Evolutionary conservation across 2,888 invertebrate species (phyloP).

Genomic region (Dendrolimus houi): DNA sequence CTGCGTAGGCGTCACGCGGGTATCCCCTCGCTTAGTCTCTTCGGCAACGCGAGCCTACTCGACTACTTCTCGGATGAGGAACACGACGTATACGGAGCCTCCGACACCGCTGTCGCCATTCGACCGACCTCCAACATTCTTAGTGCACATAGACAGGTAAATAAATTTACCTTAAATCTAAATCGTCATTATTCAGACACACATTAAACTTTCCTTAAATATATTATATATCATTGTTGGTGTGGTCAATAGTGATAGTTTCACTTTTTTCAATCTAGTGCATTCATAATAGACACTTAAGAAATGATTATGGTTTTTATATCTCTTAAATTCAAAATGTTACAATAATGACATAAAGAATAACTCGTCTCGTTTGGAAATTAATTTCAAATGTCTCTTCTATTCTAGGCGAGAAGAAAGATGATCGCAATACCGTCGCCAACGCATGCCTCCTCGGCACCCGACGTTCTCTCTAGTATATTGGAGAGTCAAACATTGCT

Average conservation of each 20-base stretch:
- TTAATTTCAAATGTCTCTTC: no score
- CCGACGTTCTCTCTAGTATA: constrained; percentile 82
- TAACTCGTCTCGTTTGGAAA: no score
- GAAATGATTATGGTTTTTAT: no score
- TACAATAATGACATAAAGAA: no score
- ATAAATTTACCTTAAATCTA: neutral
- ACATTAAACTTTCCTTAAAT: no score
- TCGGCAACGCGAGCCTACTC: constrained; percentile 81
- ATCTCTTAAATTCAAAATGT: no score
- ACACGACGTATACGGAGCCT: constrained; percentile 27
- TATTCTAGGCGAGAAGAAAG: constrained; percentile 63
- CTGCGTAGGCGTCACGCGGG: constrained; percentile 29
- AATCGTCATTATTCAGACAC: no score
- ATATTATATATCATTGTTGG: no score
- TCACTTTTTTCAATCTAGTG: no score
- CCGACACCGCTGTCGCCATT: constrained; percentile 49
- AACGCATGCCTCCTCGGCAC: constrained; percentile 52
- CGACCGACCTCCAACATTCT: constrained; percentile 60
- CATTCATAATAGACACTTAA: no score
- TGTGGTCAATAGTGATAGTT: no score
- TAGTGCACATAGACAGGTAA: constrained; percentile 59
- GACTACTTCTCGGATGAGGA: constrained; percentile 81
- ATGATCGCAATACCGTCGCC: constrained; percentile 54
- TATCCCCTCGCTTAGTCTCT: constrained; percentile 61
- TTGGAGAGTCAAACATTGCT: constrained; percentile 82